Evolutionary conservation across 2,113 vertebrate genomes (phyloP).

Genomic region (Proteles cristata): DNA sequence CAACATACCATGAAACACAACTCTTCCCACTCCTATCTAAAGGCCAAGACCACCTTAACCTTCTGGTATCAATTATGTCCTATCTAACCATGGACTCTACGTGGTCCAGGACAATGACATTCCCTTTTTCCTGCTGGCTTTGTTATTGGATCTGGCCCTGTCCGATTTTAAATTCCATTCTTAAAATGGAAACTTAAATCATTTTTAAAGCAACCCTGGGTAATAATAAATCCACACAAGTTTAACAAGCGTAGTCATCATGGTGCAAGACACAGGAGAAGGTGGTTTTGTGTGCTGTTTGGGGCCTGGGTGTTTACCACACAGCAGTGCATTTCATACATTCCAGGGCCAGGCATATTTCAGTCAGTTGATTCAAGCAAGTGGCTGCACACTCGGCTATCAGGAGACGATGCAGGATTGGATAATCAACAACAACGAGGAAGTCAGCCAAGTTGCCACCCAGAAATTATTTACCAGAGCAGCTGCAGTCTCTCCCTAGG

Average conservation of each 20-base stretch:
- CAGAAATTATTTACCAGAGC: slow-evolving; percentile 65
- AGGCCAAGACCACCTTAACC: background rate
- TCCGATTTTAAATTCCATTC: slow-evolving; percentile 13
- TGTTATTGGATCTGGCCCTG: background rate
- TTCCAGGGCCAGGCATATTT: slow-evolving; percentile 56
- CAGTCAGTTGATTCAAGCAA: background rate
- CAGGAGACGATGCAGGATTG: slow-evolving; percentile 45
- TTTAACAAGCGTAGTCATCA: background rate
- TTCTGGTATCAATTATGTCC: background rate
- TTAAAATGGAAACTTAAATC: background rate
- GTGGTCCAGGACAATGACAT: background rate
- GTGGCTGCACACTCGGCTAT: background rate
- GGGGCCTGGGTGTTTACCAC: background rate
- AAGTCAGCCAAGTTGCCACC: slow-evolving; percentile 66
- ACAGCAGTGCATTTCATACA: slow-evolving; percentile 55
- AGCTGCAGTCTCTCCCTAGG: slow-evolving; percentile 50
- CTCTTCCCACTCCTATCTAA: background rate
- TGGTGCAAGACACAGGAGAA: background rate
- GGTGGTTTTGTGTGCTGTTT: background rate
- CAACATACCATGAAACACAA: background rate
- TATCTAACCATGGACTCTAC: background rate
- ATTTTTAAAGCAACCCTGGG: background rate
- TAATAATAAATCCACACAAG: background rate
- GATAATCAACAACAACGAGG: slow-evolving; percentile 47
- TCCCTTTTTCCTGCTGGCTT: background rate